A percentile compares a stretch with the other conserved stretches of the same genome.
These are phyloP conservation scores for Neosilurus mollespiculum DNA, from an alignment of 2,797 vertebrate species.

Conservation along the genomic window DNA sequence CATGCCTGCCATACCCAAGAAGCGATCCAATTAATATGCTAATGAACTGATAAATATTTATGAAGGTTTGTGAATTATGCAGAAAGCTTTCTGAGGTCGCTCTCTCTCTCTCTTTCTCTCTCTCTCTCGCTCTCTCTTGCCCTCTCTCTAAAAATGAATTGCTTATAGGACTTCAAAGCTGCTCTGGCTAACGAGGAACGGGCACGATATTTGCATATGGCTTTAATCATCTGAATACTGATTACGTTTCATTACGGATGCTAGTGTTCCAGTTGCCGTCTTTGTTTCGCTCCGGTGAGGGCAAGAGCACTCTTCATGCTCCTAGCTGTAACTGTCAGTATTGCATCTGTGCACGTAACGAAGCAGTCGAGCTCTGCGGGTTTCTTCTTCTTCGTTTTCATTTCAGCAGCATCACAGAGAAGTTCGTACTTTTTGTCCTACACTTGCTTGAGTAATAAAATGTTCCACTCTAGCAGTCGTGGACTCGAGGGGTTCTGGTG, in stretches of 20 bases:
- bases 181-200: slow-evolving; percentile 79
- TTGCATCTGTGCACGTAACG: neutral
- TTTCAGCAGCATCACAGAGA: neutral
- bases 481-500: slow-evolving; percentile 30
- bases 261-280: slow-evolving; percentile 81
- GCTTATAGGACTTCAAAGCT: slow-evolving; percentile 86
- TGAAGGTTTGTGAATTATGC: slow-evolving; percentile 84
- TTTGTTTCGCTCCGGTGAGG: slow-evolving; percentile 82
- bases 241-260: slow-evolving; percentile 89
- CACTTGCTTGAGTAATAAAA: neutral
- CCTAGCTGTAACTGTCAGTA: slow-evolving; percentile 12
- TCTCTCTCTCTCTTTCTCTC: slow-evolving; percentile 51
- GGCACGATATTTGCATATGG: slow-evolving; percentile 84
- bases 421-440: neutral
- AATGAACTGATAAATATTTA: slow-evolving; percentile 92
- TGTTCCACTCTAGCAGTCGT: neutral
- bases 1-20: slow-evolving; percentile 51
- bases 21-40: slow-evolving; percentile 88
- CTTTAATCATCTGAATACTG: slow-evolving; percentile 89
- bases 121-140: no score
- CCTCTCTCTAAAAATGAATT: slow-evolving; percentile 75
- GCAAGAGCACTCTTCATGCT: slow-evolving; percentile 15
- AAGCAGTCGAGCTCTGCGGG: neutral
- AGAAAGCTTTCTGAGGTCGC: slow-evolving; percentile 84
- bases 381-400: neutral